Conservation (phyloP, 2,888 invertebrate genomes). For the Hyles lineata region DNA sequence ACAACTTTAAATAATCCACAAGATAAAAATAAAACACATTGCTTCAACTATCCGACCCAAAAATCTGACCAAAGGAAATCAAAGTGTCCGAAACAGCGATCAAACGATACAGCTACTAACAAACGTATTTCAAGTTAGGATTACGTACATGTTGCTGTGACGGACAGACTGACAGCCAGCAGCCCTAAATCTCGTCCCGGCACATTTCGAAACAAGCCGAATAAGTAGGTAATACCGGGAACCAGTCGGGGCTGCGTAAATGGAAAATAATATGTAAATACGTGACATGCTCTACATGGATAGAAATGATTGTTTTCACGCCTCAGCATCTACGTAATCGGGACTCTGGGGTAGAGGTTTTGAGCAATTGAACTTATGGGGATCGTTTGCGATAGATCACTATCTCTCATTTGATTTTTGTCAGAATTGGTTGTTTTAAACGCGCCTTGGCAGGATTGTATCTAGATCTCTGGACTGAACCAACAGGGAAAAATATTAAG, state of each 20-base stretch:
- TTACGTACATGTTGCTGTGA: neutral
- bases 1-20: neutral
- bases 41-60: neutral
- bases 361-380: neutral
- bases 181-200: constrained; percentile 28
- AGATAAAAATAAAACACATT: neutral
- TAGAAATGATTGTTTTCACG: neutral
- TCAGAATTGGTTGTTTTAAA: no score
- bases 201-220: constrained; percentile 14
- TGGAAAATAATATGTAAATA: constrained; percentile 6
- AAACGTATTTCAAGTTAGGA: constrained; percentile 7
- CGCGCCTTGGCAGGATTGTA: no score
- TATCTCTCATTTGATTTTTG: no score
- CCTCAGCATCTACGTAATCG: neutral
- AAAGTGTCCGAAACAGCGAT: constrained; percentile 5
- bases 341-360: neutral
- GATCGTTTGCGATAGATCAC: no score
- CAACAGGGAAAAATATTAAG: no score
- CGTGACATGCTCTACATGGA: neutral
- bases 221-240: constrained; percentile 1
- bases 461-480: no score
- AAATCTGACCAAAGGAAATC: constrained; percentile 8
- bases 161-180: neutral
- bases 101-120: constrained; percentile 14
- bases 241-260: constrained; percentile 7